phyloP scores from a whole-genome alignment of 2,888 invertebrate species.

The Melanchra persicariae region DNA sequence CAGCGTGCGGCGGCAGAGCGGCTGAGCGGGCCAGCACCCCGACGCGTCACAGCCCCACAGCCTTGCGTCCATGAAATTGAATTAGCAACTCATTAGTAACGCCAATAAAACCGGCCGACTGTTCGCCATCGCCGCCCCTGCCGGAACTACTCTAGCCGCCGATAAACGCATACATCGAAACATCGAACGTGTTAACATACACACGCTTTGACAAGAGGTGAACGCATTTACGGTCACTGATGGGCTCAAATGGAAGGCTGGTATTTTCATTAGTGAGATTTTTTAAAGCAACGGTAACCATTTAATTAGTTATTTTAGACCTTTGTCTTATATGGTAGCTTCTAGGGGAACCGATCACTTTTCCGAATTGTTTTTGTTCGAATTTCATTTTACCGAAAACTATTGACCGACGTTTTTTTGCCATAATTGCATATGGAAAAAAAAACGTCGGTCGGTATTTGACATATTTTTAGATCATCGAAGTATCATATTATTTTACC shows the following conservation, averaged over 20 bases:
- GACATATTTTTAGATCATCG: too few species aligned
- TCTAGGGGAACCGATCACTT: too few species aligned
- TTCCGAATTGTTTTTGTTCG: too few species aligned
- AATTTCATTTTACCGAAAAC: too few species aligned
- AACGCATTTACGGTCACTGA: conserved; percentile 56
- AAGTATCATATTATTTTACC: too few species aligned
- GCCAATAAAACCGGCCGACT: conserved; percentile 87
- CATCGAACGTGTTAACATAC: conserved; percentile 47
- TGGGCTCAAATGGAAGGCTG: conserved; percentile 17
- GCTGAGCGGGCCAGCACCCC: conserved; percentile 35
- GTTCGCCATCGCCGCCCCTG: conserved; percentile 71
- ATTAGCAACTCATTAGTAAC: conserved; percentile 91
- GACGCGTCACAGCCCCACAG: conserved; percentile 63
- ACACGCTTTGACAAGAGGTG: conserved; percentile 45
- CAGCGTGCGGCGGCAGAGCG: conserved; percentile 38
- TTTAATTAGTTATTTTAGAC: neutral
- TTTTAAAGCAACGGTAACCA: neutral
- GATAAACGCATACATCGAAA: conserved; percentile 59
- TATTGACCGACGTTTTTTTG: too few species aligned
- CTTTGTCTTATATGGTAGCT: too few species aligned
- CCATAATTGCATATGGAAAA: too few species aligned
- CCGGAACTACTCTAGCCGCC: conserved; percentile 57
- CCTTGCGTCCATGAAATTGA: conserved; percentile 88
- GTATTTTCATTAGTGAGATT: neutral
- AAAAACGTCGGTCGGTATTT: too few species aligned